Conservation (phyloP, 1,140 invertebrate species). For the Zaprionus tsacasi region DNA sequence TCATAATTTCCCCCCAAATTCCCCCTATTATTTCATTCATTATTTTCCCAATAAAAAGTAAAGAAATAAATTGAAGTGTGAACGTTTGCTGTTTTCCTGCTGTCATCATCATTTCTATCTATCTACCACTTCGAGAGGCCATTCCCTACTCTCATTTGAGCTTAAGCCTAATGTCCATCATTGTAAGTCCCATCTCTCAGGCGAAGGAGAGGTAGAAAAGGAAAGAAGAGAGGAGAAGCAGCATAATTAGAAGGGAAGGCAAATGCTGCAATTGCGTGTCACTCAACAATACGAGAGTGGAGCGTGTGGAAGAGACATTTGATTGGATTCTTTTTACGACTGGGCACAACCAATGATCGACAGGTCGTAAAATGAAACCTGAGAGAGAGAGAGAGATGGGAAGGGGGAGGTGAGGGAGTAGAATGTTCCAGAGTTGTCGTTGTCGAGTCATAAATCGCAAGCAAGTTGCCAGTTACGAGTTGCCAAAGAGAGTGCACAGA, state of each 20-base stretch:
- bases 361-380: slow-evolving; percentile 20
- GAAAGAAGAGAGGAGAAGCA: slow-evolving; percentile 26
- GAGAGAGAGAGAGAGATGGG: no score
- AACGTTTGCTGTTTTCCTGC: background rate
- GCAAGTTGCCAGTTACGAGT: slow-evolving; percentile 5
- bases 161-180: slow-evolving; percentile 62
- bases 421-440: background rate
- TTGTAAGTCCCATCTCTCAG: slow-evolving; percentile 42
- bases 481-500: background rate
- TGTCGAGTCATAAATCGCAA: slow-evolving; percentile 15
- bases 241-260: slow-evolving; percentile 55
- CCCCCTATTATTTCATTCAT: background rate
- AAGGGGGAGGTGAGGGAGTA: background rate
- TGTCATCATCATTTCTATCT: background rate
- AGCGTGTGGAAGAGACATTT: slow-evolving; percentile 43
- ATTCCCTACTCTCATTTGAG: background rate
- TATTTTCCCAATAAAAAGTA: background rate
- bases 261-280: slow-evolving; percentile 54
- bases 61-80: background rate
- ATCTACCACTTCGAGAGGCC: background rate
- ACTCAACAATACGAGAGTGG: slow-evolving; percentile 37
- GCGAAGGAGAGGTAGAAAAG: slow-evolving; percentile 5
- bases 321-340: slow-evolving; percentile 48
- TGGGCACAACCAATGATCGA: slow-evolving; percentile 20
- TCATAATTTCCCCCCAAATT: no score